phyloP scores from a whole-genome alignment of 2,797 vertebrate species.

The Limosa lapponica region DNA sequence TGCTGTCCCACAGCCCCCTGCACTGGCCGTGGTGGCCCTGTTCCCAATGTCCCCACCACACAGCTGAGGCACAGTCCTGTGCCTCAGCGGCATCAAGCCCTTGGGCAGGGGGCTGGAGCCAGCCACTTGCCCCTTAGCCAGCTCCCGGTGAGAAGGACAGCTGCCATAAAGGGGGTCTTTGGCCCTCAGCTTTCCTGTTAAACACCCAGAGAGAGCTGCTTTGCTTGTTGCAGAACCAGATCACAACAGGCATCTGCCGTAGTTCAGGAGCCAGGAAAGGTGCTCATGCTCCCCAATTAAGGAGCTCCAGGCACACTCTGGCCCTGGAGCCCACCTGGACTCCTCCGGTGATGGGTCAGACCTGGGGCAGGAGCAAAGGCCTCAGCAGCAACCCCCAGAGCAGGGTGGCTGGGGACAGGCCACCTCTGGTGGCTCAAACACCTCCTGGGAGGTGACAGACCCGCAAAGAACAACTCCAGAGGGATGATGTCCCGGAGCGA shows the following conservation, averaged over 20 bases:
- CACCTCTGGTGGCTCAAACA: neutral
- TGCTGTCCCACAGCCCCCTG: fast-evolving
- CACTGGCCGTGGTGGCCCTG: neutral
- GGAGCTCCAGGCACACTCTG: fast-evolving
- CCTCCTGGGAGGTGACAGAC: neutral
- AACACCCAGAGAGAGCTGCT: neutral
- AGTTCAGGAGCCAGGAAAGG: neutral
- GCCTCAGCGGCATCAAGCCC: fast-evolving
- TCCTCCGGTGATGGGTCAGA: neutral
- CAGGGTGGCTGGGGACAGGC: neutral
- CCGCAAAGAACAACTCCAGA: neutral
- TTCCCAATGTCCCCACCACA: fast-evolving
- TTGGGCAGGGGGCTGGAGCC: neutral
- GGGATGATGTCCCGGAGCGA: fast-evolving
- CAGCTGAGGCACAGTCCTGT: fast-evolving
- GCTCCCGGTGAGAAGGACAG: neutral
- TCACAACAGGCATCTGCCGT: neutral
- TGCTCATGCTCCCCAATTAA: fast-evolving
- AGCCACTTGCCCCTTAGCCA: neutral
- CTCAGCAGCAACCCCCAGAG: neutral
- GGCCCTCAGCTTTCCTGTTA: neutral
- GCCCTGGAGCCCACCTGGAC: neutral
- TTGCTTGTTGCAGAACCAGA: neutral
- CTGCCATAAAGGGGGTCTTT: fast-evolving
- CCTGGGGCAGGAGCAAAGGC: neutral